Evolutionary conservation across 53 echinoderm and acorn worm genomes (phyloP).

Genomic region (Stichopus horrens): DNA sequence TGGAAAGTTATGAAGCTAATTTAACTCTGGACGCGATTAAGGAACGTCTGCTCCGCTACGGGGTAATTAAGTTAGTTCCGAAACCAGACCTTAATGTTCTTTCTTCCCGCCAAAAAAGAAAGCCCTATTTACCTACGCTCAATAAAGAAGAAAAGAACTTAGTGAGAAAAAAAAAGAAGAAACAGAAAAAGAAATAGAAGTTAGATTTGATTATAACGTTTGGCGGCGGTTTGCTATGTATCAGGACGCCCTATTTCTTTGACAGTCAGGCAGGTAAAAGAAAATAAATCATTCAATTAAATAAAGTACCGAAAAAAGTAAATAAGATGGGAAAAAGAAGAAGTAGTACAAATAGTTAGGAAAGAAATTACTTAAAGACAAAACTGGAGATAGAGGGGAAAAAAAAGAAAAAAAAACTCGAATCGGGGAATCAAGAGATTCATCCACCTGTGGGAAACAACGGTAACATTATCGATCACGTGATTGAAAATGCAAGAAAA

Average conservation of each 20-base stretch:
- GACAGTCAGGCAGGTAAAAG: conserved; percentile 7
- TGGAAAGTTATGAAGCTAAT: conserved; percentile 41
- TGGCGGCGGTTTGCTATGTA: conserved; percentile 24
- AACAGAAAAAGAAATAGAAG: not conserved
- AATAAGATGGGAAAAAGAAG: not conserved
- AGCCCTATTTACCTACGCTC: conserved; percentile 39
- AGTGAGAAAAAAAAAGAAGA: not conserved
- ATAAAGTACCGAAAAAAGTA: not conserved
- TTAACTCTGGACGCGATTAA: conserved; percentile 32
- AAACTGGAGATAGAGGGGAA: not conserved
- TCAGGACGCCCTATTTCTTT: conserved; percentile 43
- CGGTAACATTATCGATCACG: not conserved
- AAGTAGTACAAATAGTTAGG: not conserved
- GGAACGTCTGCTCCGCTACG: conserved; percentile 16
- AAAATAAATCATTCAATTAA: conserved; percentile 40
- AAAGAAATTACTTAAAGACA: not conserved
- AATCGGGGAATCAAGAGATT: not conserved
- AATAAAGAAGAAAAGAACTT: no score
- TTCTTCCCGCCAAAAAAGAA: not conserved
- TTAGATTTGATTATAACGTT: conserved; percentile 36
- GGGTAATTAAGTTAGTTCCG: conserved; percentile 21
- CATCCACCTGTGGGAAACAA: not conserved
- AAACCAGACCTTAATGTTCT: conserved; percentile 39
- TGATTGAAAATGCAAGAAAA: no score
- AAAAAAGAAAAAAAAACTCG: not conserved